These are phyloP conservation scores for Saccopteryx leptura DNA, from an alignment of 2,113 vertebrate genomes.

Conservation along the genomic window DNA sequence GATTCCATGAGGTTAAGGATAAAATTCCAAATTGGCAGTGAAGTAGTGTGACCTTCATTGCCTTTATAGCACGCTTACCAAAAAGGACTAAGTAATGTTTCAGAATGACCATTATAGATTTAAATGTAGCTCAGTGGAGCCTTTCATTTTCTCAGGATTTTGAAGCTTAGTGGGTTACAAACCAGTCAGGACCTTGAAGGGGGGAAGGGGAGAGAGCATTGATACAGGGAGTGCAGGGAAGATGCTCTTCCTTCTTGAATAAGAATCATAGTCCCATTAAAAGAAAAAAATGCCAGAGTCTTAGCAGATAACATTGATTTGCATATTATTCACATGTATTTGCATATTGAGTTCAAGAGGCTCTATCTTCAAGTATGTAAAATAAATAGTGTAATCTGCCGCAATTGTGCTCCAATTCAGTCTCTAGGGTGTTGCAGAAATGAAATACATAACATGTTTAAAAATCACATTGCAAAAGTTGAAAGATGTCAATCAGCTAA, in stretches of 20 bases:
- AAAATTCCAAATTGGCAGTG: slow-evolving; percentile 68
- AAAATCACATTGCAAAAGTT: slow-evolving; percentile 62
- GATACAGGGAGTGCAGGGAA: slow-evolving; percentile 19
- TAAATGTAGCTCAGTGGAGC: slow-evolving; percentile 52
- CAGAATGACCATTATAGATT: slow-evolving; percentile 58
- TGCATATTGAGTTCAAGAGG: slow-evolving; percentile 81
- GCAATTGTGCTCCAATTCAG: slow-evolving; percentile 74
- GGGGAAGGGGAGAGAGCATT: not conserved
- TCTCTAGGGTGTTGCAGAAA: slow-evolving; percentile 66
- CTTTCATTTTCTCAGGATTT: slow-evolving; percentile 69
- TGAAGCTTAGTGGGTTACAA: slow-evolving; percentile 66
- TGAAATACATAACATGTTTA: slow-evolving; percentile 74
- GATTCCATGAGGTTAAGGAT: slow-evolving; percentile 68
- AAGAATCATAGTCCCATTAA: slow-evolving; percentile 60
- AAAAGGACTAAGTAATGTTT: slow-evolving; percentile 48
- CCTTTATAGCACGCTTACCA: not conserved
- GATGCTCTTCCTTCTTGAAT: slow-evolving; percentile 71
- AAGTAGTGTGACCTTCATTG: slow-evolving; percentile 43
- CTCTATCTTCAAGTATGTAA: slow-evolving; percentile 78
- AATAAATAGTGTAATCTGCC: slow-evolving; percentile 78
- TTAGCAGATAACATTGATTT: slow-evolving; percentile 76
- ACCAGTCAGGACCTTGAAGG: slow-evolving; percentile 62
- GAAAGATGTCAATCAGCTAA: slow-evolving; percentile 51
- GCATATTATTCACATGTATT: slow-evolving; percentile 75
- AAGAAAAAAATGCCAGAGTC: slow-evolving; percentile 75